phyloP scores from a whole-genome alignment of 2,888 invertebrate species.

The Trichogramma dendrolimi region DNA sequence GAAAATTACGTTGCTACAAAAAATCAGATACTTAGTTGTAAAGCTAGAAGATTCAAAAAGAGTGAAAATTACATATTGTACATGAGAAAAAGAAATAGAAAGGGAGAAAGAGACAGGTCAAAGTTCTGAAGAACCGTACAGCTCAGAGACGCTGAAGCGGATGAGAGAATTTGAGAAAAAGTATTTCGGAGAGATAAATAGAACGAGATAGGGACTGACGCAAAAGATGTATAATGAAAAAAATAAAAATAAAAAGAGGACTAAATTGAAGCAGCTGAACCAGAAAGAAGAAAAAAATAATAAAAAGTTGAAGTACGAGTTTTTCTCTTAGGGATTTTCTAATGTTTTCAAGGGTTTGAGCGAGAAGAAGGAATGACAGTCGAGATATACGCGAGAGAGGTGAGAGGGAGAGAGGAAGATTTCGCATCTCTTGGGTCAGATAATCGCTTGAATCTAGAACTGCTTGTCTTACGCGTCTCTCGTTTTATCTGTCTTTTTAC shows the following conservation, averaged over 20 bases:
- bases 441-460: constrained; percentile 13
- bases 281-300: constrained; percentile 6
- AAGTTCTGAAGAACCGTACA: no score
- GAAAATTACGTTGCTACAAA: no score
- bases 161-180: constrained; percentile 18
- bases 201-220: constrained; percentile 6
- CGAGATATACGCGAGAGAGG: neutral
- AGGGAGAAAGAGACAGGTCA: no score
- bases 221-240: constrained; percentile 4
- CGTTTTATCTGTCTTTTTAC: no score
- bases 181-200: constrained; percentile 13
- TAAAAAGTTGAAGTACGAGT: neutral
- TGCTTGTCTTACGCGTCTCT: neutral
- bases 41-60: no score
- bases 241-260: constrained; percentile 19
- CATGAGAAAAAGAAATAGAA: no score
- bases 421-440: constrained; percentile 9
- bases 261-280: constrained; percentile 9
- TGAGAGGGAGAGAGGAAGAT: neutral
- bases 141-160: neutral
- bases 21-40: no score
- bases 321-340: neutral
- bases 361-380: no score
- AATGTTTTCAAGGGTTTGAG: no score
- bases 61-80: no score